A percentile compares a stretch with the other conserved stretches of the same genome.
phyloP scores from a whole-genome alignment of 2,888 invertebrate genomes.

The Cerastis leucographa region DNA sequence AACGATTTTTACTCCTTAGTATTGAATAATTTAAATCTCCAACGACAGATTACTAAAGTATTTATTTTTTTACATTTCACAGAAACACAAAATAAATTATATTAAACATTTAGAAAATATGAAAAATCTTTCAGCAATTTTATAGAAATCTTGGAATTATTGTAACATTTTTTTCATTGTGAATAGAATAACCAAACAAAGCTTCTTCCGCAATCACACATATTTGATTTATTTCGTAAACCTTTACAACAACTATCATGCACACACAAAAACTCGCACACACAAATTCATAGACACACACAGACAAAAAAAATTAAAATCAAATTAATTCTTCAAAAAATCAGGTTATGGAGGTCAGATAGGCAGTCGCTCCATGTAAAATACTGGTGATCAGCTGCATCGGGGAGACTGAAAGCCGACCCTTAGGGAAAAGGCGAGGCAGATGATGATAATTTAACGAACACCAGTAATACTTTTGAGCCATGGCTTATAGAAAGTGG shows the following conservation, averaged over 20 bases:
- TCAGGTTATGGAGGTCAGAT: background rate
- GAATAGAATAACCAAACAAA: background rate
- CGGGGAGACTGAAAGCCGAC: background rate
- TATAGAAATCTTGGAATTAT: background rate
- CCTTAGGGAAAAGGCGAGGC: background rate
- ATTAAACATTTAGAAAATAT: background rate
- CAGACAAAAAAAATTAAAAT: constrained; percentile 6
- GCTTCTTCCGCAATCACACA: no score
- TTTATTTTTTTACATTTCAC: constrained; percentile 46
- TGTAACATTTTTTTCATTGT: background rate
- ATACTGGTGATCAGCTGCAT: background rate
- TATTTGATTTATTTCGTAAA: constrained; percentile 10
- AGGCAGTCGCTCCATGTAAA: background rate
- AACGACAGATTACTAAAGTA: background rate
- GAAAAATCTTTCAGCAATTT: background rate
- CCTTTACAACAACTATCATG: constrained; percentile 20
- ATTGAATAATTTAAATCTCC: background rate
- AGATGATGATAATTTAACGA: constrained; percentile 78
- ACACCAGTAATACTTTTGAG: constrained; percentile 96
- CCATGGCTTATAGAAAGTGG: constrained; percentile 98
- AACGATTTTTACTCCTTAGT: background rate
- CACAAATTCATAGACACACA: background rate
- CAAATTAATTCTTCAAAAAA: background rate
- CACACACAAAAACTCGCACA: constrained; percentile 5
- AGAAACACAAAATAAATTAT: constrained; percentile 45